A percentile compares a stretch with the other conserved stretches of the same genome.
phyloP scores from a whole-genome alignment of 2,113 vertebrate species.

The Calyptomena viridis region DNA sequence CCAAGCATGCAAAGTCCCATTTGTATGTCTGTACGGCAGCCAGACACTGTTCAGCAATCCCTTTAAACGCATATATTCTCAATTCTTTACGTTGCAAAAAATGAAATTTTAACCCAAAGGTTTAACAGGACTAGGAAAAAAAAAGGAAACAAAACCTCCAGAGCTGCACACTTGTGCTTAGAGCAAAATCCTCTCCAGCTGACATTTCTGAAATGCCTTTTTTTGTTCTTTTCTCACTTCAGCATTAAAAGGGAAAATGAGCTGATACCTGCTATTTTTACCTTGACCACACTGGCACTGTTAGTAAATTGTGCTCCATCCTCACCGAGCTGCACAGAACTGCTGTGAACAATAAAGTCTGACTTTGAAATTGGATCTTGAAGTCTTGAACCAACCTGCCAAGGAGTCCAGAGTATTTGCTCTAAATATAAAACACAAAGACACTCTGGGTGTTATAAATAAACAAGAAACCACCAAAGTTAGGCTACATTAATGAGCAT shows the following conservation, averaged over 20 bases:
- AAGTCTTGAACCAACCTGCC: background rate
- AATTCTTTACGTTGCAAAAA: background rate
- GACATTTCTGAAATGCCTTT: background rate
- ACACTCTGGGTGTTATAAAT: background rate
- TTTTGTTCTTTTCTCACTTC: background rate
- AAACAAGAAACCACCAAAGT: background rate
- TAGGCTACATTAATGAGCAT: background rate
- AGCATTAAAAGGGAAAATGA: background rate
- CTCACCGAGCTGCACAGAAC: background rate
- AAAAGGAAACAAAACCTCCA: fast-evolving
- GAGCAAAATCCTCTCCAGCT: background rate
- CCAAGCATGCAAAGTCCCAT: background rate
- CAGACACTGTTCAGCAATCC: background rate
- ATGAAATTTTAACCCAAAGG: background rate
- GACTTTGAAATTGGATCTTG: background rate
- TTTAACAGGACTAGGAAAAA: background rate
- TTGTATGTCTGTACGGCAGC: background rate
- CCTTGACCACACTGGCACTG: background rate
- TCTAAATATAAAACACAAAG: background rate
- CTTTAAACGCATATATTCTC: background rate
- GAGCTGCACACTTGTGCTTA: background rate
- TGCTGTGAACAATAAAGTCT: background rate
- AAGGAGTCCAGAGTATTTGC: background rate
- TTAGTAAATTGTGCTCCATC: background rate
- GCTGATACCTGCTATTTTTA: background rate